Evolutionary conservation across 2,113 vertebrate species (phyloP), one percentile per base, ranked within the genome.

Genomic region (Vidua chalybeata): DNA sequence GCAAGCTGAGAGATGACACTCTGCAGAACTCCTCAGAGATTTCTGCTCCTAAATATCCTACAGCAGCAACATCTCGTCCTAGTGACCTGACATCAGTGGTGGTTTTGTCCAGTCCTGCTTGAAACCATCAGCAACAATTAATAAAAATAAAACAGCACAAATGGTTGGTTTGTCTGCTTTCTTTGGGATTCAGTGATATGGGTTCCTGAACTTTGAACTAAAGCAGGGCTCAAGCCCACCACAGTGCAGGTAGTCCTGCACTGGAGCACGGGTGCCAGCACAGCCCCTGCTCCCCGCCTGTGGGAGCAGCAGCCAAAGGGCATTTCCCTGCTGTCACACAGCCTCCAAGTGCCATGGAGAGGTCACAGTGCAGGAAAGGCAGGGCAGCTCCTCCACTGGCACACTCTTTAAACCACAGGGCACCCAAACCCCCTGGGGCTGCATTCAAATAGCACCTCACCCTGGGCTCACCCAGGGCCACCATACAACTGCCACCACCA

Each of bases 1-100:
- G 46, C 4, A 0, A 82, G 80, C 58, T 24, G 48, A 68, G 81
- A 88, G 55, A 64, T 2, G 43, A 76, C 67, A 66, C 74, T 75
- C 64, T 71, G 75, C 80, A 89, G 75, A 80, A 75, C 56, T 92
- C 96, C 63, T 45, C 80, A 1, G 48, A 93, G 83, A 84, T 30
- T 89, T 92, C 89, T 88, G 86, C 78, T 93, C 77, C 89, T 93
- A 93, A 96, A 91, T 80, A 88, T 37, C 84, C 22, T 3, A 61
- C 37, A 93, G 91, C 62, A 83, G 83, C 86, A 93, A 39, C 55
- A 88, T 35, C 80, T 71, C 4, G 3, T 84, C 68, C 76, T 30
- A 84, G 72, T 81, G 85, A 78, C 88, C 77, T 58, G 62, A 55
- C 51, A 77, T 35, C 49, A 90, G 79, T 2, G 1, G 54, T 51